Conservation (phyloP, 2,113 vertebrate genomes). For the Rhynchomys soricoides region DNA sequence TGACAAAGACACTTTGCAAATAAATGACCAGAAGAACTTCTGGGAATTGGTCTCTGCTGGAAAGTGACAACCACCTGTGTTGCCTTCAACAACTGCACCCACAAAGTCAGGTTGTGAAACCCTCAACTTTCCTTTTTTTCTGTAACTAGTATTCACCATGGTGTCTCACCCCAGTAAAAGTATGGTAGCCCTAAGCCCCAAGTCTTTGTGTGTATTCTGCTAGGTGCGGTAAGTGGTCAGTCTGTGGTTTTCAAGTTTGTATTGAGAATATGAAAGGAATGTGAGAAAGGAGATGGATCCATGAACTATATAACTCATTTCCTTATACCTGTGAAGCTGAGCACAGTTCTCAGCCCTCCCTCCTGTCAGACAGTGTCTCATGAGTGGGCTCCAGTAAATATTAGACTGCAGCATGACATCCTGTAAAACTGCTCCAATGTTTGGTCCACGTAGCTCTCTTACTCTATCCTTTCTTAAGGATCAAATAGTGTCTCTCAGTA, state of each 20-base stretch:
- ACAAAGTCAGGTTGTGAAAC: not conserved
- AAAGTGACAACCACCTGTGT: too few relatives aligned
- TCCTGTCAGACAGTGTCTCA: rapidly evolving
- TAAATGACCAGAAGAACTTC: not conserved
- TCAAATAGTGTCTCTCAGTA: not conserved
- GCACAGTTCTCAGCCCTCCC: too few relatives aligned
- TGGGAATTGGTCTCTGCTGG: rapidly evolving
- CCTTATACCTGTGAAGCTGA: rapidly evolving
- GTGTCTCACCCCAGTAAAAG: too few relatives aligned
- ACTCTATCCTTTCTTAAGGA: not conserved
- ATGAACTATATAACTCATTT: not conserved
- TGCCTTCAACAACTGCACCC: not conserved
- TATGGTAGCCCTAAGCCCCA: not conserved
- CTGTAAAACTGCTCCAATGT: not conserved
- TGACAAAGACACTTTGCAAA: not conserved
- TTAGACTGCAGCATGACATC: rapidly evolving
- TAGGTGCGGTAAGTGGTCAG: not conserved
- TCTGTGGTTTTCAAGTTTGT: not conserved
- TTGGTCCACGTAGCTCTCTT: too few relatives aligned
- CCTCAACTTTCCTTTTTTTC: not conserved
- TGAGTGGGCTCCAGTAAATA: rapidly evolving
- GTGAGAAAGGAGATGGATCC: not conserved
- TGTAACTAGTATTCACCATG: too few relatives aligned
- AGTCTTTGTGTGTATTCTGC: not conserved
- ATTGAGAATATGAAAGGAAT: not conserved